Evolutionary conservation across 1,140 invertebrate species (phyloP), one percentile per base, ranked within the genome.

Genomic region (Camponotus vicinus): DNA sequence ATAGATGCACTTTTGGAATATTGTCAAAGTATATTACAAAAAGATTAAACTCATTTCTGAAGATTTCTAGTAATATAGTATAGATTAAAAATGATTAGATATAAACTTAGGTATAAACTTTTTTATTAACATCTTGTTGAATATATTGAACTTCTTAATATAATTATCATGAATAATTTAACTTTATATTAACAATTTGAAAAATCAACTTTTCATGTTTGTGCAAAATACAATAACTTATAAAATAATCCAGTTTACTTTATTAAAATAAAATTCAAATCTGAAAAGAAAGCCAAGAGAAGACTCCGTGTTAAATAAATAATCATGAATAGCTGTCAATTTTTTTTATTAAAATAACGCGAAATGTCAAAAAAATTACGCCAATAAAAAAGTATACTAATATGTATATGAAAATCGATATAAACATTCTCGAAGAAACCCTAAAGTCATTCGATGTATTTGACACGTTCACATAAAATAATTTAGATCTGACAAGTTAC

Each of bases 1-100:
- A 88, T 95, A 21, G 90, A 94, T 4, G 64, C 66, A 80, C 73
- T 95, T 34, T 78, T 94, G n/a, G 69, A 88, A 11, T 84, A 88
- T 67, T 87, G 92, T 73, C 87, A 92, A 75, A 75, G 63, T 45
- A 66, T 90, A 66, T 77, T 92, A 79, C 79, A 15, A 32, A 85
- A 45, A 13, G 70, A 55, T 64, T 85, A 32, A 70, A 52, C 13
- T 69, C 9, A 0, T 40, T 69, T 55, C 11, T 2, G 13, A 57
- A 61, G 37, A 71, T 34, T 64, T 18, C 32, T 66, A 78, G 7
- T 8, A 27, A 76, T 55, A 32, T 27, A 42, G 42, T 52, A 18
- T 52, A 52, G 49, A 52, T 52, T 52, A 52, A 52, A 52, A 52
- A 52, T 18, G 4, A 6, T 52, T 52, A 52, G 4, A 18, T 52